Conservation (phyloP, 2,888 invertebrate species). For the Pollenia labialis region DNA sequence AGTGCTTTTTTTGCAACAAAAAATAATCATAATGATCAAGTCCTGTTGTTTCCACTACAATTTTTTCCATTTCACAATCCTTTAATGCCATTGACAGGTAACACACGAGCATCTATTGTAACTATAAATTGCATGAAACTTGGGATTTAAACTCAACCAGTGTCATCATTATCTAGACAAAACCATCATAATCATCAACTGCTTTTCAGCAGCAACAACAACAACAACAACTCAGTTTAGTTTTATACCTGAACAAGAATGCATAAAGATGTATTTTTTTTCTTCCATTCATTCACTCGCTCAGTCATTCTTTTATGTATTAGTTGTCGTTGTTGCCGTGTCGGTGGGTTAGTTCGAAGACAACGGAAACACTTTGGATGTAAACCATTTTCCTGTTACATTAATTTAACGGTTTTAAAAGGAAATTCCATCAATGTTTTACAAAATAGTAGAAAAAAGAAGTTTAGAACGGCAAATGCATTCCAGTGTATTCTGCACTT, state of each 20-base stretch:
- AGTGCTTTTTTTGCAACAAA: slow-evolving; percentile 45
- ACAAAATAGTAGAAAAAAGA: slow-evolving; percentile 9
- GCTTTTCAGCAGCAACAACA: neutral
- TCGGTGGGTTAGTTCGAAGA: slow-evolving; percentile 28
- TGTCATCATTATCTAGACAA: slow-evolving; percentile 61
- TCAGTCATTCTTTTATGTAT: neutral
- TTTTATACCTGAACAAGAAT: slow-evolving; percentile 36
- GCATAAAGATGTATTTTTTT: slow-evolving; percentile 19
- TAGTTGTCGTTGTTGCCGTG: neutral
- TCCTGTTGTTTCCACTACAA: slow-evolving; percentile 43
- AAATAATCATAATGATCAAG: slow-evolving; percentile 43
- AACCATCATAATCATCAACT: slow-evolving; percentile 53
- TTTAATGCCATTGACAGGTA: slow-evolving; percentile 66
- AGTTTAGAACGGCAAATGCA: slow-evolving; percentile 54
- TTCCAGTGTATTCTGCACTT: slow-evolving; percentile 8
- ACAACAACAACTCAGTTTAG: neutral
- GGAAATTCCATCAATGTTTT: slow-evolving; percentile 67
- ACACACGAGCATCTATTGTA: slow-evolving; percentile 16
- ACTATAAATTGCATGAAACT: slow-evolving; percentile 51
- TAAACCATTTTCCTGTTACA: slow-evolving; percentile 54
- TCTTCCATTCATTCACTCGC: neutral
- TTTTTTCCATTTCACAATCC: slow-evolving; percentile 52
- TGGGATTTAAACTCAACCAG: slow-evolving; percentile 65
- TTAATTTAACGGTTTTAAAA: slow-evolving; percentile 66
- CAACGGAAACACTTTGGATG: slow-evolving; percentile 64